Percentiles rank a stretch among this genome's conserved stretches.
Conservation (phyloP, 1,140 invertebrate species). For the Dolichoris vasculosae region DNA sequence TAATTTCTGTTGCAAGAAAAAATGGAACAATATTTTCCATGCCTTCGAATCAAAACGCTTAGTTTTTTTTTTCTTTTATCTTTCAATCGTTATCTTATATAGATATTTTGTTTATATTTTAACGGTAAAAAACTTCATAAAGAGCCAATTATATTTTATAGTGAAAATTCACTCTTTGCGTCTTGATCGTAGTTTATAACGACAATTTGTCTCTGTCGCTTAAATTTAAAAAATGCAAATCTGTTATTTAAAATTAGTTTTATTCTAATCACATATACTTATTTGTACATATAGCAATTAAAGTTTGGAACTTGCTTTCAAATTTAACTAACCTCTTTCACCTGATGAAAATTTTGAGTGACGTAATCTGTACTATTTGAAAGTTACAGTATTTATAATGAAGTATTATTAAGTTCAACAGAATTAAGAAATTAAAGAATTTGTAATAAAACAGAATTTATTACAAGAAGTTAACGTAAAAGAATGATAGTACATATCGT, state of each 20-base stretch:
- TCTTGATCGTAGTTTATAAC: not conserved
- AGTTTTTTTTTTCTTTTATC: no score
- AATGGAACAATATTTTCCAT: not conserved
- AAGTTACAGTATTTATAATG: conserved; percentile 3
- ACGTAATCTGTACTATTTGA: conserved; percentile 9
- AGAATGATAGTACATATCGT: not conserved
- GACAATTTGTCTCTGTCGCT: not conserved
- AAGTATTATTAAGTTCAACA: conserved; percentile 1
- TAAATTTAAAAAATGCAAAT: not conserved
- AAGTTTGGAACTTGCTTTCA: conserved; percentile 10
- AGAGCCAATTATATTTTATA: no score
- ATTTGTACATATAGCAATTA: not conserved
- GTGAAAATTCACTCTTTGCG: not conserved
- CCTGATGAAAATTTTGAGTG: conserved; percentile 28
- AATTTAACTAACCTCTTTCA: conserved; percentile 26
- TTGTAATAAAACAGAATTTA: not conserved
- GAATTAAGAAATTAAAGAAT: conserved; percentile 9
- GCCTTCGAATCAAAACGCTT: no score
- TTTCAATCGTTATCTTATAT: no score
- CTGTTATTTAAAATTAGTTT: not conserved
- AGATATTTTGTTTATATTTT: no score
- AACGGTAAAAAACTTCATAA: no score
- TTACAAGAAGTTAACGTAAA: not conserved
- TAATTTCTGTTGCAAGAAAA: not conserved
- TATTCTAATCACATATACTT: not conserved